Percentiles rank a stretch among this genome's conserved stretches.
Evolutionary conservation across 2,888 invertebrate species (phyloP).

Genomic region (Hedya salicella): DNA sequence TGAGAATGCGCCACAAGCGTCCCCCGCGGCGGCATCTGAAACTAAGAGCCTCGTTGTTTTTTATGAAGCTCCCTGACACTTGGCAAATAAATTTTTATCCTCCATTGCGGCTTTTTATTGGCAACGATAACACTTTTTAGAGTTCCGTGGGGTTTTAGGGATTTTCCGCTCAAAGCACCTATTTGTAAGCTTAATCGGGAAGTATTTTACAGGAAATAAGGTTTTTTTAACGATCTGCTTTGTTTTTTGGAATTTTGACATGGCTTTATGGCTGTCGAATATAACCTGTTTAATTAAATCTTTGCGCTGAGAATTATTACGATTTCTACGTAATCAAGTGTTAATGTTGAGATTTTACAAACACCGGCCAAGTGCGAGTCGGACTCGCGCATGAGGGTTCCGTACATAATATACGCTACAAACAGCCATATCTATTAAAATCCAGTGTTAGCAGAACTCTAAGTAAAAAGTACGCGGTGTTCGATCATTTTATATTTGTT

Average conservation of each 20-base stretch:
- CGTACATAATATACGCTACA: too few relatives aligned
- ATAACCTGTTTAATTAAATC: neutral
- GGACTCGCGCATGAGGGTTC: too few relatives aligned
- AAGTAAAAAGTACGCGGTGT: too few relatives aligned
- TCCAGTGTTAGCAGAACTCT: too few relatives aligned
- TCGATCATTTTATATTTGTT: too few relatives aligned
- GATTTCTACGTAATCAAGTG: too few relatives aligned
- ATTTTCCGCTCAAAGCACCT: slow-evolving; percentile 8
- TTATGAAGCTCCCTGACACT: slow-evolving; percentile 31
- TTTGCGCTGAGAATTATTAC: neutral
- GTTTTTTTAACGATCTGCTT: neutral
- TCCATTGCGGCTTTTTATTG: slow-evolving; percentile 34
- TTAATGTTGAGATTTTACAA: too few relatives aligned
- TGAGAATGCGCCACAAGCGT: slow-evolving; percentile 1
- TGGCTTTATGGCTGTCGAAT: too few relatives aligned
- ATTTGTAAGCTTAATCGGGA: slow-evolving; percentile 13
- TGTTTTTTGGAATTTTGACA: neutral
- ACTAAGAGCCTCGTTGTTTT: slow-evolving; percentile 36
- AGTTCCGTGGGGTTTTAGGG: slow-evolving; percentile 13
- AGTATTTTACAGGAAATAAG: slow-evolving; percentile 15
- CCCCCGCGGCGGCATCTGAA: slow-evolving; percentile 9
- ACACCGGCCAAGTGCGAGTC: too few relatives aligned
- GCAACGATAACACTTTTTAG: slow-evolving; percentile 33
- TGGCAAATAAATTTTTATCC: slow-evolving; percentile 35
- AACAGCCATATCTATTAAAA: too few relatives aligned